Base-by-base conservation (phyloP, 2,888 invertebrate genomes). In the Sesia bembeciformis region DNA sequence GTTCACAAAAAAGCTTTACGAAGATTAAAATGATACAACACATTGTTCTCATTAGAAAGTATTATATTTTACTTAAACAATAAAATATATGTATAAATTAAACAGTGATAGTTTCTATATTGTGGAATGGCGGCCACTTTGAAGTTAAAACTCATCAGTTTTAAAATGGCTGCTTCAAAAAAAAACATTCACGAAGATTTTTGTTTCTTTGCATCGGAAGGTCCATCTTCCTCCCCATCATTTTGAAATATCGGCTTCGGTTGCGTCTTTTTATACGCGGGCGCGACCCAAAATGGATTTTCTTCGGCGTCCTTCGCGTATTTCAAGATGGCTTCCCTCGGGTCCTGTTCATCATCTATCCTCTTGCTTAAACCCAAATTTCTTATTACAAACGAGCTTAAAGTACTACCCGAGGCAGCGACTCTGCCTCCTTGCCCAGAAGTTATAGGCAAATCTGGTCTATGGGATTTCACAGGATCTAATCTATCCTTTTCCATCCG, bases 251-350 rank as follows among this genome's bases (percentile, higher is more conserved):
- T 94, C 0, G 95, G 91, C 63, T 92, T 92, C 0, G 98, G 98
- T 67, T 98, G 98, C 0, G 96, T 97, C 68, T 93, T 95, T 52
- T 94, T 92, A 70, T 97, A 97, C 0, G 97, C 97, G 0, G 97
- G 97, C 0, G 97, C 93, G 43, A 97, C 96, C 98, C 98, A 99
- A 74, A 97, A 98, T 0, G 98, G 98, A 90, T 98, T 97, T 73
- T 98, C 97, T 52, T 93, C 98, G 0, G 98, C 98, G 3, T 97
- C 97, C 73, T 98, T 97, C 0, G 98, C 98, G 77, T 93, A 98
- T 63, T 97, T 95, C 56, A 98, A 85, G 62, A 99, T 97, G 3
- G 98, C 98, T 70, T 97, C 98, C 53, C 98, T 91, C 0, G 98
- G 98, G 90, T 99, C 98, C 66, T 95, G 95, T 74, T 97, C 97